Evolutionary conservation across 2,113 vertebrate genomes (phyloP), one percentile per base, ranked within the genome.

Genomic region (Aspiorhynchus laticeps): DNA sequence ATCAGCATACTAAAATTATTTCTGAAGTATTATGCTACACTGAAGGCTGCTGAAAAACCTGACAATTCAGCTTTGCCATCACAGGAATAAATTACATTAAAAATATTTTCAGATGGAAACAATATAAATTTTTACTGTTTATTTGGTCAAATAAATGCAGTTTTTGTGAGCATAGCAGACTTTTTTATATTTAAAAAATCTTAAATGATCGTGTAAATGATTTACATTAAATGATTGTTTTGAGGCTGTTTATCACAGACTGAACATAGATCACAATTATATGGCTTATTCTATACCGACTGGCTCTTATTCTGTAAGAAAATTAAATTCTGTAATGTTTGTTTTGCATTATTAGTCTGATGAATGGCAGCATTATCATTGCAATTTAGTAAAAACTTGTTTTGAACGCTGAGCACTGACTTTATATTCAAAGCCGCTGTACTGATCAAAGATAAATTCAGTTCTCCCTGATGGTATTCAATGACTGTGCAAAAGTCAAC

Each of bases 401-500:
- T 59, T 74, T 26, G 67, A 41, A 73, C 8, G 26, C 9, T 15
- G 0, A 86, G 24, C 51, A 59, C 43, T 88, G 26, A 71, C 63
- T 88, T 83, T 63, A 76, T 75, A 80, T 88, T 71, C 75, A 85
- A 6, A 83, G 15, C 63, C 17, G 48, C 75, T 74, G 28, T 48
- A 17, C 36, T 87, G 83, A 76, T 80, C 46, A 24, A 15, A 74
- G 85, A 87, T 87, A 86, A 19, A 80, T 74, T 38, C 15, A 48
- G 12, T 71, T 36, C 11, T 79, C 59, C 69, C 56, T 82, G 80
- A 80, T 88, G 63, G 79, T 28, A 83, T 85, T 91, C 88, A 90
- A 85, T 83, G 83, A 59, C 56, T 36, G 38, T 8, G 43, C 56
- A 83, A 90, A 87, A 87, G 83, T 90, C 73, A 90, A 48, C 46